Evolutionary conservation across 64 coral and sea anemone species (phyloP), one percentile per base, ranked within the genome.

Genomic region (Dendrophyllia cribrosa): DNA sequence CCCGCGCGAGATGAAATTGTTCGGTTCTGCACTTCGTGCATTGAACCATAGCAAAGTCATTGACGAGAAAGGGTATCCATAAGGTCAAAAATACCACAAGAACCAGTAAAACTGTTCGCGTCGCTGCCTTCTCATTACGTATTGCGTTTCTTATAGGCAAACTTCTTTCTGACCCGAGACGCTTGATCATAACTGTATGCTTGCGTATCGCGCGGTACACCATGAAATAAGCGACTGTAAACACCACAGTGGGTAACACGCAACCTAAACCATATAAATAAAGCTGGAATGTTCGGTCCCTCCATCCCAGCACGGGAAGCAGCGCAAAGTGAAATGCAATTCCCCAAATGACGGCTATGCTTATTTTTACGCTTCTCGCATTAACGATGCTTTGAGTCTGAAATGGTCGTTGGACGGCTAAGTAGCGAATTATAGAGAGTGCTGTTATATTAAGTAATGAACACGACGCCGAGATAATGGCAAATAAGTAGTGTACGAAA

Each of bases 251-350:
- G 22, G 90, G 90, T 19, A 92, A 66, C 0, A 24, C 17, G 13
- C 82, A 86, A 12, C 70, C 90, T 47, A 92, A 25, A 6, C 59
- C 82, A 34, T 92, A 92, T 7, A 92, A 80, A 59, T 92, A 92
- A 67, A 92, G 59, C 56, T 92, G 91, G 34, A 86, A 92, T 0
- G 82, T 76, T 53, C 59, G 48, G 17, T 83, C 64, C 19, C 23
- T 61, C 91, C 91, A 87, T 10, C 91, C 91, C 43, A 87, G 7
- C n/a, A 92, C 20, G 20, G 82, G 91, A 43, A 92, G 24, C 3
- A 87, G 5, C 10, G 91, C 82, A 20, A 66, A 65, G 43, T 92
- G 91, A 12, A 75, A 45, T 14, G 76, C 64, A 46, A 72, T 83
- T 12, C 51, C 20, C 91, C 91, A 93, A 16, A 93, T 87, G 6